phyloP scores from a whole-genome alignment of 1,140 invertebrate genomes.

The Araneus ventricosus region DNA sequence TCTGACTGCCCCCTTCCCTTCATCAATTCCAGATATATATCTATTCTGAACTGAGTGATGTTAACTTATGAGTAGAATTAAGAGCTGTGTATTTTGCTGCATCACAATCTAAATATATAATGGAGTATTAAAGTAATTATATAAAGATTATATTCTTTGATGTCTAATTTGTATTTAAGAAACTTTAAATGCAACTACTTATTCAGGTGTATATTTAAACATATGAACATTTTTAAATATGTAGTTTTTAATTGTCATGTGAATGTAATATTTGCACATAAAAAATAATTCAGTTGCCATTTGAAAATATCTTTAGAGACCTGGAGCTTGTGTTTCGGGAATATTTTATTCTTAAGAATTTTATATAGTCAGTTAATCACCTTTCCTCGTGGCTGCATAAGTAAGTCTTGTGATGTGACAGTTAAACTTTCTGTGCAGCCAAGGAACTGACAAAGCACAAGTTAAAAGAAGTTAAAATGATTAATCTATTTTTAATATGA shows the following conservation, averaged over 20 bases:
- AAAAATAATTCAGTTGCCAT: conserved; percentile 70
- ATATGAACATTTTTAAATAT: conserved; percentile 70
- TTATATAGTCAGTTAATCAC: conserved; percentile 71
- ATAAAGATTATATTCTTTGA: conserved; percentile 76
- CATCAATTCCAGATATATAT: conserved; percentile 66
- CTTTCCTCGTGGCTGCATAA: conserved; percentile 66
- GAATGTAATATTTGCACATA: conserved; percentile 74
- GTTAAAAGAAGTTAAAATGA: conserved; percentile 60
- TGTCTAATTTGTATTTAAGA: conserved; percentile 75
- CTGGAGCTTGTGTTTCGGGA: conserved; percentile 60
- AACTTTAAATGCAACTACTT: conserved; percentile 73
- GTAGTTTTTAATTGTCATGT: conserved; percentile 75
- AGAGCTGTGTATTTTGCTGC: conserved; percentile 75
- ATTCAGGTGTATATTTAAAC: conserved; percentile 70
- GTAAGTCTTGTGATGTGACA: conserved; percentile 74
- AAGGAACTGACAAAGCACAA: conserved; percentile 70
- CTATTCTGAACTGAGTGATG: conserved; percentile 52
- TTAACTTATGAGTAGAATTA: conserved; percentile 70
- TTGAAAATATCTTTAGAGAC: conserved; percentile 72
- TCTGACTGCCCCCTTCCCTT: conserved; percentile 34
- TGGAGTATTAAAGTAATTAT: conserved; percentile 71
- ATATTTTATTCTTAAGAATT: conserved; percentile 72
- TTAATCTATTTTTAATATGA: conserved; percentile 74
- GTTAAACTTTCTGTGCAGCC: conserved; percentile 72
- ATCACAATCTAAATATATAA: conserved; percentile 73